phyloP scores from a whole-genome alignment of 2,113 vertebrate species.

The Cheilinus undulatus region DNA sequence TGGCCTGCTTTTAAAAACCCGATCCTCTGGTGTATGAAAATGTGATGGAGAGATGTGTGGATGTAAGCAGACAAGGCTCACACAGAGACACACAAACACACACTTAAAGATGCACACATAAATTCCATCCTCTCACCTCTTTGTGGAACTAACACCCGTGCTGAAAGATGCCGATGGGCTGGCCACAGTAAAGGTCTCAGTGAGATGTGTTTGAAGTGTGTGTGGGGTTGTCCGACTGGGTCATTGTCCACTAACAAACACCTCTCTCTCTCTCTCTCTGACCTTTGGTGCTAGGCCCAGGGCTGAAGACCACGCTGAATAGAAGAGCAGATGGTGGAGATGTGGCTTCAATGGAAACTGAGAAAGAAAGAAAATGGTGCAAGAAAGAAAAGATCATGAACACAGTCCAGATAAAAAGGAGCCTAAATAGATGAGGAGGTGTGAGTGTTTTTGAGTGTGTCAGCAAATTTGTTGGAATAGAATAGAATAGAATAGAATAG shows the following conservation, averaged over 20 bases:
- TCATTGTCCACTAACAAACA: constrained; percentile 63
- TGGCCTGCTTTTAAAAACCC: constrained; percentile 40
- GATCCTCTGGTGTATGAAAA: constrained; percentile 21
- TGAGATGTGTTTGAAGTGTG: constrained; percentile 72
- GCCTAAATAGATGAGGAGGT: constrained; percentile 35
- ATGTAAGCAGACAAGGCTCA: constrained; percentile 24
- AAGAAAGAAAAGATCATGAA: constrained; percentile 38
- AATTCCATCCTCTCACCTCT: constrained; percentile 49
- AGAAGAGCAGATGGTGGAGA: constrained; percentile 81
- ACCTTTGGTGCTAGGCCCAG: constrained; percentile 58
- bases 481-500: too few relatives aligned
- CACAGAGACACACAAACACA: constrained; percentile 12
- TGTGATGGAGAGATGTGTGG: constrained; percentile 30
- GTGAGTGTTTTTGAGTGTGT: not conserved
- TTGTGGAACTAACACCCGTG: constrained; percentile 46
- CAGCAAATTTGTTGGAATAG: too few relatives aligned
- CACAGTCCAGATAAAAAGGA: constrained; percentile 1
- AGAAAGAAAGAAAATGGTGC: constrained; percentile 59
- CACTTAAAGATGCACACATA: constrained; percentile 35
- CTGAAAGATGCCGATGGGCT: constrained; percentile 69
- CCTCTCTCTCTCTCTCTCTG: constrained; percentile 38
- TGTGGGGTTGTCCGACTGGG: constrained; percentile 57
- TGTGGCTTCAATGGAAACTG: constrained; percentile 69
- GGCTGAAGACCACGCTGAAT: constrained; percentile 66
- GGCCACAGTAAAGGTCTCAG: constrained; percentile 64